phyloP scores from a whole-genome alignment of 1,140 invertebrate species.

The Megathymus violae region DNA sequence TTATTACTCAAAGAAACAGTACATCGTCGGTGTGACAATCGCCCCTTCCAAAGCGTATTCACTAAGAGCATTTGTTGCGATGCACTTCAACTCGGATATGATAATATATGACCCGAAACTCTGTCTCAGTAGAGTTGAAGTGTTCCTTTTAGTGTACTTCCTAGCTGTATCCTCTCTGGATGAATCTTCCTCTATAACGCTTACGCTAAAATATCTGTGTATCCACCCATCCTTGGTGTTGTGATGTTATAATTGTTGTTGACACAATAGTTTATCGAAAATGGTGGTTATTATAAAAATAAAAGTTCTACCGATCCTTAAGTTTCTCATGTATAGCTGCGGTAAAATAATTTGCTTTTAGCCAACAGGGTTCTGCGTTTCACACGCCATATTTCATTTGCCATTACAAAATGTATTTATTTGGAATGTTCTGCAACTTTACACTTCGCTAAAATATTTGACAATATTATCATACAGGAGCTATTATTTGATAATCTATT shows the following conservation, averaged over 20 bases:
- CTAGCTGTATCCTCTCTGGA: conserved; percentile 47
- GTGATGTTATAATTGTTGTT: conserved; percentile 49
- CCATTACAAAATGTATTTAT: conserved; percentile 42
- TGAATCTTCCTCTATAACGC: conserved; percentile 63
- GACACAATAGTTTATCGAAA: conserved; percentile 64
- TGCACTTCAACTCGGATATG: conserved; percentile 52
- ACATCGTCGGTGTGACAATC: conserved; percentile 75
- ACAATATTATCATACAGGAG: conserved; percentile 56
- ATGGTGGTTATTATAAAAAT: conserved; percentile 56
- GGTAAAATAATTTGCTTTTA: conserved; percentile 57
- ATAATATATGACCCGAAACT: conserved; percentile 1
- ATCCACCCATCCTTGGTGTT: conserved; percentile 58
- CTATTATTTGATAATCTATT: conserved; percentile 75
- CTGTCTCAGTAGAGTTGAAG: conserved; percentile 51
- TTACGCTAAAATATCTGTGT: conserved; percentile 63
- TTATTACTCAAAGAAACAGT: not conserved
- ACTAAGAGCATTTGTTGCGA: conserved; percentile 57
- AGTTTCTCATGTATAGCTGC: conserved; percentile 26
- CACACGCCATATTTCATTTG: conserved; percentile 38
- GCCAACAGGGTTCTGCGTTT: conserved; percentile 33
- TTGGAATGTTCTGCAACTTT: conserved; percentile 43
- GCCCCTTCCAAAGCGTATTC: conserved; percentile 75
- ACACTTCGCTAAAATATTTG: conserved; percentile 32
- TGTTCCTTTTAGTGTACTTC: conserved; percentile 50
- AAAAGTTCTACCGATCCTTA: conserved; percentile 39